Base-by-base conservation (phyloP, 2,113 vertebrate genomes). In the Todiramphus saurophagus region DNA sequence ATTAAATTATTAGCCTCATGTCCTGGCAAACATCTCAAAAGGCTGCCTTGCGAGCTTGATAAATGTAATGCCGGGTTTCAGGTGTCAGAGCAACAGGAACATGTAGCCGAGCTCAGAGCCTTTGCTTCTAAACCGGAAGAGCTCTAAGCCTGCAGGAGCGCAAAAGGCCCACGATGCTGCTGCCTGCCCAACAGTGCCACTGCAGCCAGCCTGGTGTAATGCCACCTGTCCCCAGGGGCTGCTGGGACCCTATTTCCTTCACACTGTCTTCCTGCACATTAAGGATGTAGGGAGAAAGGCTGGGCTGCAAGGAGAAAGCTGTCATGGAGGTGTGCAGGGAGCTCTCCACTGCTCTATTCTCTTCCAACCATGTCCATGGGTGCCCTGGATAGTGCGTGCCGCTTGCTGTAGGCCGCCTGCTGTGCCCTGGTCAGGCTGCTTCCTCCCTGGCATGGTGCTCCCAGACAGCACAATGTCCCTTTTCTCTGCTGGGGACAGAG, bases 1-100 rank as follows among this genome's bases (percentile, higher is more conserved):
- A 95, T 96, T 96, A 93, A 96, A 96, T 93, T 91, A 88, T 97
- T 94, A 93, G 75, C 90, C 43, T 92, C 39, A 63, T 96, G 96
- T 96, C 96, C 90, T 93, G 93, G 94, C 93, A 96, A 93, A 25
- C 86, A 96, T 96, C 83, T 96, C 93, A 58, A 1, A 1, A 91
- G 80, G 85, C 88, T 96, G 95, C 81, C 67, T 87, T 53, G 58
- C 24, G 2, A 92, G 89, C 60, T 72, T 14, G 16, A 43, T 83
- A 76, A 87, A 85, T 51, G 41, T 72, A 64, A 28, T 1, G 17
- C 81, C 0, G 18, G 74, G 94, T 96, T 95, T 96, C 56, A 1
- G 56, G 74, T 96, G 37, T 95, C 93, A 74, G 88, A 87, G 59
- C 39, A 53, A 25, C 16, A 85, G 78, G 74, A 88, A 94, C 91